These are phyloP conservation scores for Sebastes vulpes DNA, from an alignment of 2,797 vertebrate genomes.

Conservation along the genomic window DNA sequence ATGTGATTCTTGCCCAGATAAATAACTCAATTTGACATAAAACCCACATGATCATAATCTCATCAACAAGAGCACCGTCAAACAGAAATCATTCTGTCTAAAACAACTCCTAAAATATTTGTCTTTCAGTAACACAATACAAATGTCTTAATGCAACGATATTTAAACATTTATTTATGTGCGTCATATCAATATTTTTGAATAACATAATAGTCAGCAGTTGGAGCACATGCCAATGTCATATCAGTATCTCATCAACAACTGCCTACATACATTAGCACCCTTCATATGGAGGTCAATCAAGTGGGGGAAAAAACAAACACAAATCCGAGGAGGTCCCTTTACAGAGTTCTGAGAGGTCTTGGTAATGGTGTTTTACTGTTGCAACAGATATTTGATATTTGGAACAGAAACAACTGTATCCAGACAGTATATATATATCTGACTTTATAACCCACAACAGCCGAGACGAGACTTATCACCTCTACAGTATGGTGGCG, in stretches of 20 bases:
- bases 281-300: neutral
- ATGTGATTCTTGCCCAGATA: neutral
- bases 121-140: neutral
- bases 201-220: constrained; percentile 23
- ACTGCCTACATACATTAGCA: neutral
- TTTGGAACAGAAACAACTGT: neutral
- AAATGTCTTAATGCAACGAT: neutral
- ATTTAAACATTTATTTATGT: constrained; percentile 37
- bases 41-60: neutral
- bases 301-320: neutral
- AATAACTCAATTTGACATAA: neutral
- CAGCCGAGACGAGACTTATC: neutral
- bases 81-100: neutral
- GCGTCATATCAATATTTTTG: neutral
- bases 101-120: neutral
- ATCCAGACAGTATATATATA: neutral
- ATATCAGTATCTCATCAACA: neutral
- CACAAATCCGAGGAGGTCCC: neutral
- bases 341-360: neutral
- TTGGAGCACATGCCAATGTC: constrained; percentile 31
- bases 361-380: neutral
- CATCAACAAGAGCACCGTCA: neutral
- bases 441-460: neutral
- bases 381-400: neutral
- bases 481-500: neutral